Conservation (phyloP, 2,888 invertebrate species). For the Drosophila conformis region DNA sequence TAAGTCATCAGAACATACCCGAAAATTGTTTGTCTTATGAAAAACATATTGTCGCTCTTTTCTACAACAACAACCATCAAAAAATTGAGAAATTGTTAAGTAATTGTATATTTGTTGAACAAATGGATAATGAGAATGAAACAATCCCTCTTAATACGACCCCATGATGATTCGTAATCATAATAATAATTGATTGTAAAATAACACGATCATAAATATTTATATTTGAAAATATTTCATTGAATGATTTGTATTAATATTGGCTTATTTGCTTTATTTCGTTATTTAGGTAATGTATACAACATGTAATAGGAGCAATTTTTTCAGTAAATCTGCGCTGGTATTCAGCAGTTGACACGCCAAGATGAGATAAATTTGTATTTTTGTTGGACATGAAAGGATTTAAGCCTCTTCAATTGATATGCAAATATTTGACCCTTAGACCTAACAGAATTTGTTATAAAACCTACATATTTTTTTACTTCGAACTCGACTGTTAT, state of each 20-base stretch:
- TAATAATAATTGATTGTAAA: neutral
- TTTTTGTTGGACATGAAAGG: neutral
- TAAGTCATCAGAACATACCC: neutral
- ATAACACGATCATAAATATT: neutral
- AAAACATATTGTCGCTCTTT: neutral
- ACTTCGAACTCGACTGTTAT: constrained; percentile 8
- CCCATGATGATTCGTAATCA: neutral
- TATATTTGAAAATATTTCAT: neutral
- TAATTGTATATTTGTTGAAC: neutral
- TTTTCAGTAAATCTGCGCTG: neutral
- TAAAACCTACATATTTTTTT: constrained; percentile 4
- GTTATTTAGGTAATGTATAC: neutral
- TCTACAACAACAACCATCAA: neutral
- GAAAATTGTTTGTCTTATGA: neutral
- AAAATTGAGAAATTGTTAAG: neutral
- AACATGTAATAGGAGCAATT: neutral
- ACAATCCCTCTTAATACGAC: neutral
- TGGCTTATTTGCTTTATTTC: neutral
- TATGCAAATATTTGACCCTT: constrained; percentile 34
- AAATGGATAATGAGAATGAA: neutral
- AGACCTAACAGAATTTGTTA: constrained; percentile 11
- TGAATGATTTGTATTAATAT: neutral
- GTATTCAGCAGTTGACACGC: neutral
- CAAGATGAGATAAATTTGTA: neutral
- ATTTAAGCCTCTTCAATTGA: constrained; percentile 28